These are phyloP conservation scores for Tadarida brasiliensis DNA, from an alignment of 2,797 vertebrate genomes.

Conservation along the genomic window DNA sequence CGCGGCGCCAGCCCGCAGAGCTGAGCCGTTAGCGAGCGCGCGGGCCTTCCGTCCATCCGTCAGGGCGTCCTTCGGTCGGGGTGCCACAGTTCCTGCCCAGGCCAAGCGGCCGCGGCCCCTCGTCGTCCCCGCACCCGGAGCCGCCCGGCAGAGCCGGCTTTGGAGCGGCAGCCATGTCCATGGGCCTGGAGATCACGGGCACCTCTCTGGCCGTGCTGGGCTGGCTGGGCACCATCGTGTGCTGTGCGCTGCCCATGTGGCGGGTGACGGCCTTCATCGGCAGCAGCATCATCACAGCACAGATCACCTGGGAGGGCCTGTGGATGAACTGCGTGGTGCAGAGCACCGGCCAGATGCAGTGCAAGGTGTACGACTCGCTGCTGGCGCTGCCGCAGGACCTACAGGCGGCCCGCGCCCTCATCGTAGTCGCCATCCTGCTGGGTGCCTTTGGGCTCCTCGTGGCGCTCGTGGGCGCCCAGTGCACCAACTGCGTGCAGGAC, in stretches of 20 bases:
- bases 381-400: constrained; percentile 93
- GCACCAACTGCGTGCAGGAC: constrained; percentile 96
- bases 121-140: not conserved
- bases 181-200: constrained; percentile 94
- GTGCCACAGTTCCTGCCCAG: not conserved
- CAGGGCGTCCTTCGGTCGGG: not conserved
- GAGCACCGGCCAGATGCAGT: constrained; percentile 96
- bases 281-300: constrained; percentile 95
- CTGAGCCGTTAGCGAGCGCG: constrained; percentile 52
- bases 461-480: constrained; percentile 95
- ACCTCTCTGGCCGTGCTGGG: constrained; percentile 92
- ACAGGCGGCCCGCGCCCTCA: constrained; percentile 94
- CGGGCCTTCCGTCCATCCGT: not conserved
- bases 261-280: constrained; percentile 95
- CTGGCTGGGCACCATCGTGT: constrained; percentile 93
- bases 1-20: not conserved
- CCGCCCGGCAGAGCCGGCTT: constrained; percentile 43
- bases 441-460: constrained; percentile 92
- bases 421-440: constrained; percentile 93
- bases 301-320: constrained; percentile 94
- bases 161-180: constrained; percentile 90
- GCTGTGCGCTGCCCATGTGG: constrained; percentile 96
- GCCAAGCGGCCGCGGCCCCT: constrained; percentile 31
- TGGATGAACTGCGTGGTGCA: constrained; percentile 96
- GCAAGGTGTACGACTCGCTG: constrained; percentile 95